Evolutionary conservation across 2,888 invertebrate species (phyloP), one percentile per base, ranked within the genome.

Genomic region (Prosopocoilus inquinatus): DNA sequence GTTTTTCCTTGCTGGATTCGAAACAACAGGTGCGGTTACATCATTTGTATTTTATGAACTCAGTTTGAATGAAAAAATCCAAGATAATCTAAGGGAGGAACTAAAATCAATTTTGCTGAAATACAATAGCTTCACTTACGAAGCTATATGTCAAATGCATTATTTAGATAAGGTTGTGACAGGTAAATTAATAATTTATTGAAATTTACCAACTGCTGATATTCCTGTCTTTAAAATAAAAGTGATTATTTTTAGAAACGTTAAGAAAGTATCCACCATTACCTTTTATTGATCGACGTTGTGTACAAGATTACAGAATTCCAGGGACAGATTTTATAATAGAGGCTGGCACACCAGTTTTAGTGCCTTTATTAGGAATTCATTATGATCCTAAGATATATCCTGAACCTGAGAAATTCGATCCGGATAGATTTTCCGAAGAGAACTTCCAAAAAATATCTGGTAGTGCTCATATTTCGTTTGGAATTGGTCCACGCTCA

Each of bases 1-100:
- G 49, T 84, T 85, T 61, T 84, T 84, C 68, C 73, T 81, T 9
- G 85, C 84, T 0, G 85, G 84, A 0, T 85, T 81, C 66, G 85
- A 85, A 70, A 85, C 84, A 3, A 82, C 83, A 0, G 82, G 83
- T 0, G 80, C 83, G 0, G 81, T 82, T 0, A 75, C 84, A 45
- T 79, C 81, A 13, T 83, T 82, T 64, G 72, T 81, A 5, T 73
- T 84, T 34, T 78, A 84, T 65, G 82, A 83, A 70, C 68, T 85
- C 47, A 81, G 82, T 0, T 74, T 80, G 0, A 73, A 83, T 57
- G 79, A 75, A 2, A 71, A 75, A 0, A 78, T 84, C 0, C 85
- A 85, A 69, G 75, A 79, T 36, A 79, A 70, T 64, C 63, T 84
- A 67, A 71, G 82, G 52, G 59, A 65, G 1, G 84, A 85, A 70